Base-by-base conservation (phyloP, 2,113 vertebrate species). In the Hymenochirus boettgeri region DNA sequence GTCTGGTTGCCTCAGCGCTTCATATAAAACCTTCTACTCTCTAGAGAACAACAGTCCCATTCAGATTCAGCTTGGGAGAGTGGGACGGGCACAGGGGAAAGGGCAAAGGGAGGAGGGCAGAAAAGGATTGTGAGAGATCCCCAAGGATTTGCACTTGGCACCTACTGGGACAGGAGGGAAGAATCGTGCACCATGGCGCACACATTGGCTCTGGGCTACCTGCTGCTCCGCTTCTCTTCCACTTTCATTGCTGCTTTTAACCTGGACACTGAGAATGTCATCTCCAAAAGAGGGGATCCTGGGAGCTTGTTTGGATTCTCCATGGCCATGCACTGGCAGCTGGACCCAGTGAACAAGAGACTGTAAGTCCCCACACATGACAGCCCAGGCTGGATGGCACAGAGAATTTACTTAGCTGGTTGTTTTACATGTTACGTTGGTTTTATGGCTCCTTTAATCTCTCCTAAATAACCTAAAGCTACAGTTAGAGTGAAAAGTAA, bases 231-330 rank as follows among this genome's bases (percentile, higher is more conserved):
- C 29, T 80, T 72, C 33, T 76, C 85, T 22, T 71, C 75, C 17
- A 72, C 62, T 17, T 47, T 83, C 11, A 69, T 81, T 29, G 57
- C 79, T n/a, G 83, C 88, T 62, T 94, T 97, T 78, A 97, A 98
- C 84, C 85, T 97, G 71, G 90, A 94, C 77, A 86, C 91, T 22
- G 67, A 73, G 12, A 85, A 89, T 76, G 89, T 89, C 75, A 85
- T 97, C 72, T 81, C 77, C 77, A 93, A 91, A 79, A 70, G 72
- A 45, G 94, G 95, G 35, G 89, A 92, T 0, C 72, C 81, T 1
- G 90, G 86, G 15, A 94, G 88, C 54, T 86, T 95, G 70, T 98
- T 98, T 78, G 95, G 95, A 22, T 95, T 98, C 69, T 96, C 95
- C 33, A 80, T 97, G 21, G 89, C 94, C 67, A 79, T 95, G 91